Evolutionary conservation across 92 coral and sea anemone genomes (phyloP), one percentile per base, ranked within the genome.

Genomic region (Siderastrea radians): DNA sequence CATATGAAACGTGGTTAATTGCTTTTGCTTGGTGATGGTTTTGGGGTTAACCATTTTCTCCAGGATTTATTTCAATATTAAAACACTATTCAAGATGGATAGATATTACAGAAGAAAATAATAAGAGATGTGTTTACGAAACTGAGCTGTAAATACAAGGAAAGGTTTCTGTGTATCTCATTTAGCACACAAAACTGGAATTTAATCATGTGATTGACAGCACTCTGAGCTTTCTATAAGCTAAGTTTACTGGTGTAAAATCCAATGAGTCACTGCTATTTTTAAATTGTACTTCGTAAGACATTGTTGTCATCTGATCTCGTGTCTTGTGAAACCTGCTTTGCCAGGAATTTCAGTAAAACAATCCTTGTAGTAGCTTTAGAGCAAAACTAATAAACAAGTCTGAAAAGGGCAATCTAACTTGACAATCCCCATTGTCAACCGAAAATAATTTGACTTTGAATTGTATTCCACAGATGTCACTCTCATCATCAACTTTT

Each of bases 21-120:
- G 46, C 76, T 81, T 80, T 65, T 51, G 63, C 63, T 50, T 65
- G 73, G 66, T 19, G 53, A 68, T 81, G 76, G 49, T 68, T 80
- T 68, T 81, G 76, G 50, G 85, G 77, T 81, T 81, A 68, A 68
- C 53, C 66, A 81, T 54, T 69, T 68, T 19, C 15, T 50, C 46
- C 67, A 81, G 50, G 64, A 68, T 62, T 62, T 62, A 77, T 47
- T 49, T n/a, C 57, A 62, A 78, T 48, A 78, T 47, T 47, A 78
- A 78, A 78, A 61, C 71, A 61, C 71, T 16, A 58, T 49, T 62
- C 82, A 46, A 81, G 16, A 54, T 12, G 48, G 68, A 81, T 54
- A 65, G 50, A 79, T 64, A 17, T 49, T 64, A 65, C 26, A 10
- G 49, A 51, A n/a, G 57, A 38, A 66, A 51, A 80, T 26, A 67